A percentile compares a stretch with the other conserved stretches of the same genome.
Evolutionary conservation across 1,140 invertebrate species (phyloP).

Genomic region (Cydia pomonella): DNA sequence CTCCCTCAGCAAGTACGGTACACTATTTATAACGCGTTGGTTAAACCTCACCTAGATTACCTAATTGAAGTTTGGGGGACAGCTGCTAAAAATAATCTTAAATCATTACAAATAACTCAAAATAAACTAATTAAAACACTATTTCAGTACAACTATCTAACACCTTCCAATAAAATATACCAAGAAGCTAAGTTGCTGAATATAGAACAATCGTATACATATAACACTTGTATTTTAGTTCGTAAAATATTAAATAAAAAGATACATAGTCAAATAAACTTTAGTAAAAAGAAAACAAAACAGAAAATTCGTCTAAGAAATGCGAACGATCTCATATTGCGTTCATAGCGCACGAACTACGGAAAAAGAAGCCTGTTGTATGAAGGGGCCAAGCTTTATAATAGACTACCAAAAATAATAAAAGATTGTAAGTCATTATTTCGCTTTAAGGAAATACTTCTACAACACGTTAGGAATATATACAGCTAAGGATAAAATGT

Average conservation of each 20-base stretch:
- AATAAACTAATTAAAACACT: slow-evolving; percentile 18
- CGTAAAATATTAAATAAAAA: not conserved
- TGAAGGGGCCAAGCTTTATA: slow-evolving; percentile 13
- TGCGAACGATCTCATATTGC: slow-evolving; percentile 10
- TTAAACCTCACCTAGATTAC: not conserved
- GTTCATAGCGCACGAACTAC: not conserved
- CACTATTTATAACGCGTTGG: slow-evolving; percentile 3
- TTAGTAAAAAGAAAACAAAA: not conserved
- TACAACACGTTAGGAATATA: too few species aligned
- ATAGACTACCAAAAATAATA: slow-evolving; percentile 9
- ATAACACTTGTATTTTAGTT: slow-evolving; percentile 20
- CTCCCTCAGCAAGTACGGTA: not conserved
- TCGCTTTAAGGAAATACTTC: not conserved
- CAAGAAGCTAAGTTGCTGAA: not conserved
- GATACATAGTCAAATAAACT: slow-evolving; percentile 7
- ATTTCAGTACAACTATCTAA: slow-evolving; percentile 5
- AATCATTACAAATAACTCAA: not conserved
- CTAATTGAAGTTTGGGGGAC: not conserved
- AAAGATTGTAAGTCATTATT: not conserved
- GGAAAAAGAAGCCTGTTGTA: slow-evolving; percentile 6
- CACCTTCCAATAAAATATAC: not conserved
- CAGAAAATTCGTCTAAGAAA: slow-evolving; percentile 13
- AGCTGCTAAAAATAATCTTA: slow-evolving; percentile 1
- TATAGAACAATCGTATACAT: not conserved
- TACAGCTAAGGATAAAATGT: too few species aligned